Evolutionary conservation across 2,888 invertebrate species (phyloP).

Genomic region (Ichneumoninae sp.): DNA sequence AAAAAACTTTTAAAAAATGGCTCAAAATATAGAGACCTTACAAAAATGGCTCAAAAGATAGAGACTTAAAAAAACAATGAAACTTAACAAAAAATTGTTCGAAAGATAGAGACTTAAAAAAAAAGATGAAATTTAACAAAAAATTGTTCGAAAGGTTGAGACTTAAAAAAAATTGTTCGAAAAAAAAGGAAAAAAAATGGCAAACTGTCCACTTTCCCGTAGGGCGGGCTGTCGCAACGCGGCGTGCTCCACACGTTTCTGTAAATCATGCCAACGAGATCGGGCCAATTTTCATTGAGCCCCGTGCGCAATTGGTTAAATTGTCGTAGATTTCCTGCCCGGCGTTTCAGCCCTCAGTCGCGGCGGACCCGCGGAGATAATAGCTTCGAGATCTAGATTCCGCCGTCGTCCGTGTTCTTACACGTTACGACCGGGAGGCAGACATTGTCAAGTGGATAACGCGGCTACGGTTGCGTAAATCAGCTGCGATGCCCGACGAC

Average conservation of each 20-base stretch:
- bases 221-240: neutral
- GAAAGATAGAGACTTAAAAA: too few species aligned
- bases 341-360: conserved; percentile 20
- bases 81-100: too few species aligned
- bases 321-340: conserved; percentile 75
- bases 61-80: too few species aligned
- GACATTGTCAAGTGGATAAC: conserved; percentile 3
- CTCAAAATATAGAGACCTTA: too few species aligned
- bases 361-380: conserved; percentile 12
- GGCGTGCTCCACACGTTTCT: conserved; percentile 54
- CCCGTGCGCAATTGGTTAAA: conserved; percentile 73
- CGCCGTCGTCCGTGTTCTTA: conserved; percentile 40
- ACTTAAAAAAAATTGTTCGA: neutral
- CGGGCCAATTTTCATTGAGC: conserved; percentile 46
- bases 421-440: neutral
- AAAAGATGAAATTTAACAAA: too few species aligned
- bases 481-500: neutral
- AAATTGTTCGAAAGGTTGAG: too few species aligned
- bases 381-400: conserved; percentile 63
- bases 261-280: conserved; percentile 58
- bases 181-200: neutral
- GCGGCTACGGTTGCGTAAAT: neutral
- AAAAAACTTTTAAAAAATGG: neutral
- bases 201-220: neutral
- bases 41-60: too few species aligned